A percentile compares a stretch with the other conserved stretches of the same genome.
Conservation (phyloP, 2,797 vertebrate genomes). For the Enteromius trimaculatus region DNA sequence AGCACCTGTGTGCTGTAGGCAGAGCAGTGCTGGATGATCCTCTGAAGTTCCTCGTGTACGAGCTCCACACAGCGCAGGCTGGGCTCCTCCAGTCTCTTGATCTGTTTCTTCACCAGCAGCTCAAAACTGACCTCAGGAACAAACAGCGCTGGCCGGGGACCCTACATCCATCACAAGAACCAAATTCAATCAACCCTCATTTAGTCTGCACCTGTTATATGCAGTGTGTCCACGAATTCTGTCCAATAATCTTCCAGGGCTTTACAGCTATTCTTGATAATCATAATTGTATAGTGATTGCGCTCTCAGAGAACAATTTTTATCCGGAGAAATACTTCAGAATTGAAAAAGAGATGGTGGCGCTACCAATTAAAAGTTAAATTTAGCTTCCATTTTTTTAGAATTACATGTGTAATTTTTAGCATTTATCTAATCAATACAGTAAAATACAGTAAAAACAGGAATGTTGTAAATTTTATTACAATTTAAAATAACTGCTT, state of each 20-base stretch:
- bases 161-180: conserved; percentile 66
- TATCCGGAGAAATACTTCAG: neutral
- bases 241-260: neutral
- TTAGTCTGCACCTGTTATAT: neutral
- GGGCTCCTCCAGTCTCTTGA: conserved; percentile 85
- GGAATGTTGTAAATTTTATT: neutral
- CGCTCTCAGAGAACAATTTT: neutral
- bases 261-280: neutral
- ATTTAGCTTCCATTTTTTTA: neutral
- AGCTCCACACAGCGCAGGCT: conserved; percentile 85
- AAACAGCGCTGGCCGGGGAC: conserved; percentile 82
- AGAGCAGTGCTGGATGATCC: conserved; percentile 86
- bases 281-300: neutral
- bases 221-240: neutral
- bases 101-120: conserved; percentile 85
- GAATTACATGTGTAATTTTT: neutral
- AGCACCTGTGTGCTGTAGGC: conserved; percentile 81
- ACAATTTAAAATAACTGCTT: neutral
- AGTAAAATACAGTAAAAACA: neutral
- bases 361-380: neutral
- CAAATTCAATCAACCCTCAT: conserved; percentile 3
- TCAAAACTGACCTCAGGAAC: conserved; percentile 85
- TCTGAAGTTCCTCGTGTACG: conserved; percentile 85
- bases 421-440: neutral
- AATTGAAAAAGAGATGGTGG: neutral